Evolutionary conservation across 2,113 vertebrate species (phyloP).

Genomic region (Arizona elegans): DNA sequence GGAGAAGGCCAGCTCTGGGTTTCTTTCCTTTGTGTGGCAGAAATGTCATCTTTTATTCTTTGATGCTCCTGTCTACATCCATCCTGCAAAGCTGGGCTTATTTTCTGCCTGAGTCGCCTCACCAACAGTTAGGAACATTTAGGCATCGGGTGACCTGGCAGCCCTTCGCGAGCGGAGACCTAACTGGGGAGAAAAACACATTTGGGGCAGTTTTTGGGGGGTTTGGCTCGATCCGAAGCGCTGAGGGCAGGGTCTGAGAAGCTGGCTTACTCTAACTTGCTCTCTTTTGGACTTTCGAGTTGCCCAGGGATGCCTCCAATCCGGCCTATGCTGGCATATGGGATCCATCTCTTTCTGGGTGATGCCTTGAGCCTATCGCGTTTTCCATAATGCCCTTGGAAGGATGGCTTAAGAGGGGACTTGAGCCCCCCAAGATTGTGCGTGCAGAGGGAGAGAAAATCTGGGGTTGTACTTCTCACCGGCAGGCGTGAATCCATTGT

Average conservation of each 20-base stretch:
- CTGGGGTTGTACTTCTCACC: neutral
- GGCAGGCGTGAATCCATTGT: neutral
- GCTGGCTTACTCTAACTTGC: neutral
- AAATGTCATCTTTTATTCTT: neutral
- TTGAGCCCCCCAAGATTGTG: neutral
- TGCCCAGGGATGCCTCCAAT: neutral
- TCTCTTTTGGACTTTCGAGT: neutral
- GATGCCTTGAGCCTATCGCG: neutral
- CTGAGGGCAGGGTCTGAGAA: neutral
- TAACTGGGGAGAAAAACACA: neutral
- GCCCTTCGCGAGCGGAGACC: neutral
- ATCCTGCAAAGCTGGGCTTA: neutral
- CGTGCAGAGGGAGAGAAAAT: neutral
- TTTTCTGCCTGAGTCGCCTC: neutral
- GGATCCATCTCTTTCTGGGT: neutral
- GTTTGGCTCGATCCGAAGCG: neutral
- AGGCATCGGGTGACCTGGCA: neutral
- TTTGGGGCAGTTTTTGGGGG: neutral
- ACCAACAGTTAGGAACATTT: no score
- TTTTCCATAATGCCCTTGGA: neutral
- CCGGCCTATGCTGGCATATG: neutral
- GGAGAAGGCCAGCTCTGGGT: neutral
- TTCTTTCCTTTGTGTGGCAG: neutral
- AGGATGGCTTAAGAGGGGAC: neutral
- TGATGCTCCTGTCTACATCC: rapidly evolving